A percentile compares a stretch with the other conserved stretches of the same genome.
Evolutionary conservation across 2,113 vertebrate species (phyloP).

Genomic region (Istiophorus platypterus): DNA sequence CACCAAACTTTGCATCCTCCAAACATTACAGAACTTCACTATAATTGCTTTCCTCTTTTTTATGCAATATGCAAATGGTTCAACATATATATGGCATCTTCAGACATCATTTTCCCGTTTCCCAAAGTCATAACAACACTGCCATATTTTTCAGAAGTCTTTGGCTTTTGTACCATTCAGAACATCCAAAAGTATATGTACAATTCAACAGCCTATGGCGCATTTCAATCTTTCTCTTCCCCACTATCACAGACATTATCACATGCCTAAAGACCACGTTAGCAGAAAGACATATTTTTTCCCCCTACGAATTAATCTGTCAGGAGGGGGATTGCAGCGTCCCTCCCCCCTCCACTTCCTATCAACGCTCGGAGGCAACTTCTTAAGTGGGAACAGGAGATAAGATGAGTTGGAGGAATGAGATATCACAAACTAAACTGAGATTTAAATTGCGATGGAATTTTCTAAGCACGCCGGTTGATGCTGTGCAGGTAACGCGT

Average conservation of each 20-base stretch:
- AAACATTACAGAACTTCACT: neutral
- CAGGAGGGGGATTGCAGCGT: constrained; percentile 53
- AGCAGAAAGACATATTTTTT: constrained; percentile 29
- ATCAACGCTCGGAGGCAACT: constrained; percentile 67
- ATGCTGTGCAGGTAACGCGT: constrained; percentile 63
- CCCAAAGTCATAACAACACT: neutral
- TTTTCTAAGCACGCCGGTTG: constrained; percentile 58
- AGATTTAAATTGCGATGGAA: constrained; percentile 79
- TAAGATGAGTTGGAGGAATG: constrained; percentile 68
- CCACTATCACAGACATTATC: constrained; percentile 54
- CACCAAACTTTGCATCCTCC: neutral
- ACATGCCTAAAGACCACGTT: constrained; percentile 42
- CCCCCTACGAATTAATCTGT: constrained; percentile 58
- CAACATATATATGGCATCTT: neutral
- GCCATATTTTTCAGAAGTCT: constrained; percentile 22
- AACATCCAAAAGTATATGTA: constrained; percentile 29
- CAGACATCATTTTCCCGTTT: neutral
- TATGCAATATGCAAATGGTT: neutral
- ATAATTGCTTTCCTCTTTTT: neutral
- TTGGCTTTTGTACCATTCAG: constrained; percentile 37
- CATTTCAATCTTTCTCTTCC: constrained; percentile 47
- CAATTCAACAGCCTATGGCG: constrained; percentile 42
- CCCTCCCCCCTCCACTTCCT: constrained; percentile 55
- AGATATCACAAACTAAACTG: constrained; percentile 67
- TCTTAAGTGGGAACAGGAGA: constrained; percentile 68